These are phyloP conservation scores for Antechinus stuartii DNA, from an alignment of 2,113 vertebrate genomes.

Conservation along the genomic window DNA sequence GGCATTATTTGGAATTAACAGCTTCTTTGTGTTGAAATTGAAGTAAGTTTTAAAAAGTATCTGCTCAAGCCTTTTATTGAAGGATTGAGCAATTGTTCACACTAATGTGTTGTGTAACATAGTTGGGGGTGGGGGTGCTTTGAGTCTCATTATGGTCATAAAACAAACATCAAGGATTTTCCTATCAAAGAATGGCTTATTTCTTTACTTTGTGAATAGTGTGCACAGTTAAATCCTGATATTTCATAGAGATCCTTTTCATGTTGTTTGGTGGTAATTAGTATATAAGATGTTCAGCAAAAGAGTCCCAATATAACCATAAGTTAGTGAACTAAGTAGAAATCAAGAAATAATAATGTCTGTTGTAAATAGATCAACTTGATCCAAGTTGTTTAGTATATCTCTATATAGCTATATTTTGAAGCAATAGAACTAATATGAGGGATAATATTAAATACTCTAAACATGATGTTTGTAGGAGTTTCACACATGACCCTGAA, in stretches of 20 bases:
- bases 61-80: background rate
- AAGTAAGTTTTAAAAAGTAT: background rate
- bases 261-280: background rate
- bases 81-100: background rate
- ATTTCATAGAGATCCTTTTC: background rate
- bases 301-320: background rate
- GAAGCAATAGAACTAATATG: background rate
- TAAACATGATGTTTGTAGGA: background rate
- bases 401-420: background rate
- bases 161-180: background rate
- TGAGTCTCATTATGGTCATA: background rate
- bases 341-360: background rate
- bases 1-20: background rate
- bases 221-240: background rate
- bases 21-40: background rate
- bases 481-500: background rate
- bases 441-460: background rate
- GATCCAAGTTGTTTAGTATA: background rate
- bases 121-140: background rate
- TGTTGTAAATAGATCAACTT: background rate
- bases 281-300: background rate
- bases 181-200: background rate
- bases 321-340: background rate
- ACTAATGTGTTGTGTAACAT: background rate
- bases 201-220: background rate